Base-by-base conservation (phyloP, 2,797 vertebrate species). In the Clarias fuscus region DNA sequence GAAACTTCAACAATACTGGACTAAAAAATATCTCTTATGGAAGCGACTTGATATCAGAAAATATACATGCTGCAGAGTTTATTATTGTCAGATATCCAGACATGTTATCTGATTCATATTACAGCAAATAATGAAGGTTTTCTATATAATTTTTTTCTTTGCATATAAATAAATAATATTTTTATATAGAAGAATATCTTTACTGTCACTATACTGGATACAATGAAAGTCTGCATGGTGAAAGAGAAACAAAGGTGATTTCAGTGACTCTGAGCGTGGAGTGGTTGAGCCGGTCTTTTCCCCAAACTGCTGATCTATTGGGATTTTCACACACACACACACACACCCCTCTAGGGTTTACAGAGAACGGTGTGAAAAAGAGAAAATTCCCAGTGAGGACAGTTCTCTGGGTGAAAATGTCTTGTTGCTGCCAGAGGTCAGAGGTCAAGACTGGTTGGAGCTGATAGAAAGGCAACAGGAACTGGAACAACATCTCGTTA, bases 391-490 rank as follows among this genome's bases (percentile, higher is more conserved):
- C 58, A 64, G 43, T 40, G 17, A 22, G 86, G 37, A 67, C 78
- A 75, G 59, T 81, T 82, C 67, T 81, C 30, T 72, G 84, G 72
- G 61, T 37, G 37, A 10, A 88, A 83, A 33, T 30, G 48, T n/a
- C 56, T 68, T 71, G 81, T 53, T 43, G 17, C 40, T 30, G n/a
- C 14, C 71, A 43, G 14, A 62, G 56, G 58, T 76, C 72, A 65
- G 72, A 24, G 71, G 61, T 33, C 33, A 33, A 3, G 40, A 43
- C 43, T 48, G 43, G 43, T 8, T 48, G 7, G 1, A 48, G 43
- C 8, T 48, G 43, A 48, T 48, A 48, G 43, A 48, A 48, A 48
- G 43, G 8, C 43, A 48, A 48, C 43, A 48, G 43, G 43, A 48
- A 43, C 40, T 43, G 33, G 33, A 33, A 33, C 3, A 33, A 33